Conservation (phyloP, 2,888 invertebrate species). For the Gerris lacustris region DNA sequence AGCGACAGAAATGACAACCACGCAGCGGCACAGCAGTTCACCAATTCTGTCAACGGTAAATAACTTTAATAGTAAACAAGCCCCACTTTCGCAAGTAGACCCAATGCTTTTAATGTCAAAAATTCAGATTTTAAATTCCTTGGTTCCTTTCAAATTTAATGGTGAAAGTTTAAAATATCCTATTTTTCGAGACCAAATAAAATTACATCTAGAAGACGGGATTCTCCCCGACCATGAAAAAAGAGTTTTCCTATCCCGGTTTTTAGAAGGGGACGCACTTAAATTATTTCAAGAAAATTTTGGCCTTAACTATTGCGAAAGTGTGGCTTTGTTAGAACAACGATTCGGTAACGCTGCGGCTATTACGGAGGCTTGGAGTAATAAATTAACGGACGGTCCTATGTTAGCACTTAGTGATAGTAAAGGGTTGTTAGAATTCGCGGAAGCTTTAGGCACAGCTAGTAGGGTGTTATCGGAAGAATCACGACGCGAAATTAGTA, state of each 20-base stretch:
- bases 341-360: background rate
- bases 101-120: no score
- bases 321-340: background rate
- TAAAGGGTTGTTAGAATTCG: background rate
- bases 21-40: no score
- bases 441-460: background rate
- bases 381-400: background rate
- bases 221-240: background rate
- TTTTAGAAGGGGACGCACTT: background rate
- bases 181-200: background rate
- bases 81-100: no score
- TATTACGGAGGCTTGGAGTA: background rate
- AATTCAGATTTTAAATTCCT: no score
- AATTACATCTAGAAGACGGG: background rate
- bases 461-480: background rate
- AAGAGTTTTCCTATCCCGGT: background rate
- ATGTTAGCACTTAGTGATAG: background rate
- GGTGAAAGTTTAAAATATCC: background rate
- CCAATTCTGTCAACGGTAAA: no score
- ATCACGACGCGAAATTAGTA: background rate
- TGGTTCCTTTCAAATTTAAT: background rate
- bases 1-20: no score
- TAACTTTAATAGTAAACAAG: no score
- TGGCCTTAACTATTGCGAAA: background rate
- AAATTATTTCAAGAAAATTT: background rate